Evolutionary conservation across 2,113 vertebrate genomes (phyloP), one percentile per base, ranked within the genome.

Genomic region (Hippocampus barbouri): DNA sequence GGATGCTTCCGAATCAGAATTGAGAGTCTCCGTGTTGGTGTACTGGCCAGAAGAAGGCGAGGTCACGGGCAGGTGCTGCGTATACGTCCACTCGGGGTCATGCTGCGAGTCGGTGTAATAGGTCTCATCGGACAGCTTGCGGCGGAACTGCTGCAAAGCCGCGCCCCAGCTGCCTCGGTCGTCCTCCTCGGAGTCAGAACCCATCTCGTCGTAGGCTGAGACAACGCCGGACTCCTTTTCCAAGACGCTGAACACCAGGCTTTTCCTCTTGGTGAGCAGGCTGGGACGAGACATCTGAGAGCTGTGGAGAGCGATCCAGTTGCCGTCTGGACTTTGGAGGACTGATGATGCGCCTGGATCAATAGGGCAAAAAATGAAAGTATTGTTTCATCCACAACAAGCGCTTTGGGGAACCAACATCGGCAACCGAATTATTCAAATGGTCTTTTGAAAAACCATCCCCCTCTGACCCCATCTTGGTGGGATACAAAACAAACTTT

Each of bases 121-220:
- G 0, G 93, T 93, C 68, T 94, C 90, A 0, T 93, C 87, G 0
- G 94, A 92, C 56, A 91, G 77, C 3, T 91, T 93, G 40, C 81
- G 80, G 0, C 76, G 79, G 75, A 92, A 90, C 85, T 93, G 87
- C 20, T 80, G 70, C 69, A 91, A 61, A 0, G 90, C 90, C 0
- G 89, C 64, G 0, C 83, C 84, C 90, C 91, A 93, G 63, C 86
- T 83, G 2, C 86, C 89, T 25, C 87, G 81, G 3, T 90, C 80
- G 5, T 94, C 92, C 0, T 90, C 91, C 74, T 97, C 95, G 0
- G 88, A 47, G 78, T 97, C 94, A 0, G 95, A 96, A 65, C 94
- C 96, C 94, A 98, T 93, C 83, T 94, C 94, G 0, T 98, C 94
- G 1, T 98, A 98, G 9, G 95, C 96, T 0, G 97, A 97, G 1